Base-by-base conservation (phyloP, 2,888 invertebrate genomes). In the Pseudolycoriella hygida region DNA sequence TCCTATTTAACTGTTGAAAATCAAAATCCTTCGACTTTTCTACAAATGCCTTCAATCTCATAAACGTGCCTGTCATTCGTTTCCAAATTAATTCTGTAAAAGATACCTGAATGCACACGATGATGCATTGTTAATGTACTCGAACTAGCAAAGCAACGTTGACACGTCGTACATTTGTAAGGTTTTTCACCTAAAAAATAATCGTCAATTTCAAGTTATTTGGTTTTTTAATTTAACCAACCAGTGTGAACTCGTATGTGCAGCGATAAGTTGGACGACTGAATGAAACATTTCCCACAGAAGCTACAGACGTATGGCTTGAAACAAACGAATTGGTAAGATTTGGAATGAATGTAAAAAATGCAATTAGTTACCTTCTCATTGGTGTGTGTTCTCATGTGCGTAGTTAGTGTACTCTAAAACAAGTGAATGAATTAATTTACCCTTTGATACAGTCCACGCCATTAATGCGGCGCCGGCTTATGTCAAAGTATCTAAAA, bases 321-420 rank as follows among this genome's bases (percentile, higher is more conserved):
- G 8, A 25, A 25, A 25, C 4, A 25, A 25, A 6, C 5, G 8
- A 25, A 25, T 6, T 25, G 4, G 25, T 25, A 6, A 25, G 8
- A 25, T 25, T 25, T 25, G 25, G 5, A n/a, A n/a, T n/a, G n/a
- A n/a, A n/a, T 8, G 4, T 8, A 25, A 25, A 25, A 4, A 25
- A 25, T 6, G 25, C 8, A 8, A 8, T 25, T 25, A 25, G 25
- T 8, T 25, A 25, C 25, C 25, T 71, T 66, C 54, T 75, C 75
- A 5, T 75, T 75, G 0, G 76, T 75, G 58, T 76, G 76, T 6
- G 72, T 73, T 53, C 74, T 70, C 46, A 69, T 67, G 53, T 76
- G 76, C 0, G 72, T 73, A 53, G 69, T 72, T 19, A 73, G 63
- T 2, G 74, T 73, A 44, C 74, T 73, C 47, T 25, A 25, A 4